phyloP scores from a whole-genome alignment of 2,888 invertebrate genomes.

The Lumbricus terrestris region DNA sequence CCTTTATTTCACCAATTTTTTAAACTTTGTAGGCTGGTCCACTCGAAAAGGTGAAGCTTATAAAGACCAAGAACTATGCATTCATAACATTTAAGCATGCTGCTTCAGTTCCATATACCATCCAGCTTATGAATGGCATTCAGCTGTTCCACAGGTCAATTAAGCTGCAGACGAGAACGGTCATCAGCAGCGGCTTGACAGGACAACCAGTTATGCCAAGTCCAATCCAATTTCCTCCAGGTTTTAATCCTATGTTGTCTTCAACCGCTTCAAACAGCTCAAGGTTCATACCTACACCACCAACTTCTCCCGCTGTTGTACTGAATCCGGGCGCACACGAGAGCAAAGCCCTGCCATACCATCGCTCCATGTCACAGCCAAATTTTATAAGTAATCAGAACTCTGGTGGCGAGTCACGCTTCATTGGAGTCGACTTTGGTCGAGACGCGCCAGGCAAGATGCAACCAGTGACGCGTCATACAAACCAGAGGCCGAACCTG shows the following conservation, averaged over 20 bases:
- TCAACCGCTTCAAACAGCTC: not conserved
- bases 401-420: not conserved
- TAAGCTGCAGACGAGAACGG: conserved; percentile 38
- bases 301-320: not conserved
- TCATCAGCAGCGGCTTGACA: not conserved
- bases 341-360: not conserved
- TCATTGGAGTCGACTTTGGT: not conserved
- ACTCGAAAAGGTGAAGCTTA: conserved; percentile 72
- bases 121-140: conserved; percentile 72
- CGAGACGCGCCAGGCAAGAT: not conserved
- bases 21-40: conserved; percentile 71
- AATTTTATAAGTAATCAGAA: not conserved
- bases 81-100: conserved; percentile 77
- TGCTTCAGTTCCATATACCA: conserved; percentile 72
- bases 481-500: not conserved
- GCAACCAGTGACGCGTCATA: not conserved
- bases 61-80: conserved; percentile 70
- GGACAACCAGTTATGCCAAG: not conserved
- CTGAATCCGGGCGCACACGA: not conserved
- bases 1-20: not conserved
- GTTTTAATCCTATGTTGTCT: not conserved
- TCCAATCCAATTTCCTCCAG: not conserved
- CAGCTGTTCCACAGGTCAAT: conserved; percentile 65
- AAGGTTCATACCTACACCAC: not conserved
- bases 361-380: conserved; percentile 6